Evolutionary conservation across 2,888 invertebrate genomes (phyloP).

Genomic region (Aromia moschata): DNA sequence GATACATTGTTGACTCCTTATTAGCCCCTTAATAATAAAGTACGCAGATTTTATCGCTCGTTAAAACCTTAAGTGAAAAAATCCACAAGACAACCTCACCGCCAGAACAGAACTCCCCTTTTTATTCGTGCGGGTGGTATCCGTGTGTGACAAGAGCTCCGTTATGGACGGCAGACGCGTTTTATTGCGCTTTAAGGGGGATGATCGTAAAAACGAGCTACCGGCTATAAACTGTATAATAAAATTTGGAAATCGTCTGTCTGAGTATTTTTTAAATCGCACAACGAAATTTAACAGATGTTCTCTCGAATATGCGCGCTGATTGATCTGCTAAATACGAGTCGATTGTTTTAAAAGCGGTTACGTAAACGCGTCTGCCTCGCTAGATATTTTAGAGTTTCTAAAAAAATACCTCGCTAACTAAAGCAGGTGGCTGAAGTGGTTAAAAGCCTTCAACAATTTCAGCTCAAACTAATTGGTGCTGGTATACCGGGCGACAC

Average conservation of each 20-base stretch:
- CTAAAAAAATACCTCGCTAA: background rate
- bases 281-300: conserved; percentile 21
- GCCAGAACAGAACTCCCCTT: conserved; percentile 15
- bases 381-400: conserved; percentile 1
- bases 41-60: conserved; percentile 22
- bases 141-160: conserved; percentile 18
- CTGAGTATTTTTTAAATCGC: conserved; percentile 14
- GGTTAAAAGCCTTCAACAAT: background rate
- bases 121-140: conserved; percentile 24
- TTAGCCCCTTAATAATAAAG: conserved; percentile 3
- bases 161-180: conserved; percentile 17
- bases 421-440: background rate
- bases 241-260: conserved; percentile 13
- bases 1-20: conserved; percentile 16
- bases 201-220: conserved; percentile 29
- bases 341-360: background rate
- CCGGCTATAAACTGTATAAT: conserved; percentile 21
- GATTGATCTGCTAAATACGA: conserved; percentile 5
- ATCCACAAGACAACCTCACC: conserved; percentile 1
- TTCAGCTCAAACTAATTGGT: too few species aligned
- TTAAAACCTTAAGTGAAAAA: conserved; percentile 29
- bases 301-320: conserved; percentile 5
- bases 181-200: conserved; percentile 27
- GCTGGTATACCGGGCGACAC: too few species aligned
- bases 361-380: conserved; percentile 4